These are phyloP conservation scores for Myioborus melanocephalus DNA, from an alignment of 2,797 vertebrate genomes.

Conservation along the genomic window DNA sequence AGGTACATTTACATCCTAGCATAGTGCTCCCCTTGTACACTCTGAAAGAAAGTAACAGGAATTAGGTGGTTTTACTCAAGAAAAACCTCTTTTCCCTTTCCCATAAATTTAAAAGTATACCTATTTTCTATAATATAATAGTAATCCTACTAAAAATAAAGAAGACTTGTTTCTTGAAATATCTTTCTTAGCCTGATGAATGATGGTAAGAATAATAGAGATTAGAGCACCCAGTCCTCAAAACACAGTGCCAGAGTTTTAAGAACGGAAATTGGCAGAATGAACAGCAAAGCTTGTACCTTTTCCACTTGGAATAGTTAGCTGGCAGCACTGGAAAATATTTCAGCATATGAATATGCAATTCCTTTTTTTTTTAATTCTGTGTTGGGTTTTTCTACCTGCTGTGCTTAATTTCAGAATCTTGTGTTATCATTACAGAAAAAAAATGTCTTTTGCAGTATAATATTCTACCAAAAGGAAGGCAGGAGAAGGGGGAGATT, in stretches of 20 bases:
- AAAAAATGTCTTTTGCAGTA: neutral
- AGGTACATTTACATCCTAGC: neutral
- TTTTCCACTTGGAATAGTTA: constrained; percentile 19
- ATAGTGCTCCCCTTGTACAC: neutral
- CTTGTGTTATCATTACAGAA: constrained; percentile 5
- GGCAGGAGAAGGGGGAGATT: neutral
- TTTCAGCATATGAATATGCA: constrained; percentile 29
- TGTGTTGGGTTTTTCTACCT: constrained; percentile 8
- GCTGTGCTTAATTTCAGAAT: constrained; percentile 46
- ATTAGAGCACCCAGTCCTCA: neutral
- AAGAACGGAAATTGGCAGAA: neutral
- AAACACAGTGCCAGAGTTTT: neutral
- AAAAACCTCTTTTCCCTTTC: neutral
- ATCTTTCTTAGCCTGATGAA: neutral
- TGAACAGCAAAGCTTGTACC: neutral
- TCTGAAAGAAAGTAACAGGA: neutral
- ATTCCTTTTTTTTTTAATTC: neutral
- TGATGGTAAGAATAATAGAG: neutral
- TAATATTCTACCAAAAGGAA: neutral
- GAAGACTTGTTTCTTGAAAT: neutral
- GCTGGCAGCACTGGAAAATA: neutral
- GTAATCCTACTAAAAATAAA: neutral
- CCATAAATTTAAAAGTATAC: neutral
- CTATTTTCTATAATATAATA: neutral
- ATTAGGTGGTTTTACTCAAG: neutral